Conservation (phyloP, 2,797 vertebrate species). For the Phalanger gymnotis region DNA sequence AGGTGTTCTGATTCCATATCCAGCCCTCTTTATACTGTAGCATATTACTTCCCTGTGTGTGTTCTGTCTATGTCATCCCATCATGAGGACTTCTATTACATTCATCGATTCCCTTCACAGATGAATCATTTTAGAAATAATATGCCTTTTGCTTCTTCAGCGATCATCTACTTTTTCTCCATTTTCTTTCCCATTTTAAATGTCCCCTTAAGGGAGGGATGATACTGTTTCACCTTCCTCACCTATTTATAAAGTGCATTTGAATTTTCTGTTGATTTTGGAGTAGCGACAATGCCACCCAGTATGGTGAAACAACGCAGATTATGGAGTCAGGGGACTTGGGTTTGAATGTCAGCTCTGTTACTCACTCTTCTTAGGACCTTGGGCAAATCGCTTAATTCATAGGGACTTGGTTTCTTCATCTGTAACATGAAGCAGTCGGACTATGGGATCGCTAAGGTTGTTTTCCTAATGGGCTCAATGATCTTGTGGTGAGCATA, state of each 20-base stretch:
- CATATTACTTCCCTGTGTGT: not conserved
- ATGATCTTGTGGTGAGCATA: not conserved
- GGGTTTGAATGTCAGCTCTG: not conserved
- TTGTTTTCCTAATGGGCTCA: not conserved
- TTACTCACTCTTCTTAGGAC: not conserved
- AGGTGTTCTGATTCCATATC: not conserved
- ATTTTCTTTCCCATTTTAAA: slow-evolving; percentile 11
- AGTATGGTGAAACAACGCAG: not conserved
- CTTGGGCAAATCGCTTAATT: not conserved
- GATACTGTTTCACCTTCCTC: not conserved
- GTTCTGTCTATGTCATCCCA: not conserved
- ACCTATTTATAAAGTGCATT: slow-evolving; percentile 9
- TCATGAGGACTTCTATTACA: not conserved
- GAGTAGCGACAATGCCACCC: not conserved
- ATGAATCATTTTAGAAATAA: slow-evolving; percentile 3
- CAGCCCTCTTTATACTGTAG: not conserved
- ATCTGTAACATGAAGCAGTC: not conserved
- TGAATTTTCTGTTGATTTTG: slow-evolving; percentile 37
- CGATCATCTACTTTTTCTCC: slow-evolving; percentile 24
- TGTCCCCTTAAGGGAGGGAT: slow-evolving; percentile 26
- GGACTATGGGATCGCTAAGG: not conserved
- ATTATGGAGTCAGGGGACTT: not conserved
- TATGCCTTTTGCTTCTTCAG: slow-evolving; percentile 9
- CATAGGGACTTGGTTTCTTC: not conserved
- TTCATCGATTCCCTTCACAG: not conserved